These are phyloP conservation scores for Amphiprion ocellaris DNA, from an alignment of 2,113 vertebrate species.

Conservation along the genomic window DNA sequence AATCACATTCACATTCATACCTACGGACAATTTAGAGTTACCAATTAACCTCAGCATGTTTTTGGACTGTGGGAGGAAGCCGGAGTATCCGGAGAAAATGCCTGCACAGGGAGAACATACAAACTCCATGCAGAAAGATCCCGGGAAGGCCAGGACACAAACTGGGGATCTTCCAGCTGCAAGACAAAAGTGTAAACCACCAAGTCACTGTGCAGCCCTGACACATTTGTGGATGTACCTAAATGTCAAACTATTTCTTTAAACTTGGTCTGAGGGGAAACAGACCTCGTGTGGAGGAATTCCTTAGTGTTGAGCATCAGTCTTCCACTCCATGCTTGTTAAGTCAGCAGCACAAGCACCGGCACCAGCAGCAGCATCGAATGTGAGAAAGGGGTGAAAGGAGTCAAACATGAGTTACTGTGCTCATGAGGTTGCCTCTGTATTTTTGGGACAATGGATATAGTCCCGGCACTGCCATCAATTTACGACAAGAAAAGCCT, in stretches of 20 bases:
- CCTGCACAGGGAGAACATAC: too few species aligned
- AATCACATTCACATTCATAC: too few species aligned
- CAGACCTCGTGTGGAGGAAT: not conserved
- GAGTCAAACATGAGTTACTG: constrained; percentile 7
- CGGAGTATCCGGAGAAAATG: too few species aligned
- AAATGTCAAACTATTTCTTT: not conserved
- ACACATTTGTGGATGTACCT: not conserved
- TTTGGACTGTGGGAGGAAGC: too few species aligned
- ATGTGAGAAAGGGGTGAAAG: not conserved
- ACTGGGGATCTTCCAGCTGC: too few species aligned
- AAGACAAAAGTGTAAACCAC: too few species aligned
- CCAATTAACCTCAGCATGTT: too few species aligned
- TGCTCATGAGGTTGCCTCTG: not conserved
- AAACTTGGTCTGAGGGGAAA: not conserved
- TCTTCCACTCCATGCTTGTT: not conserved
- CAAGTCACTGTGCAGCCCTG: too few species aligned
- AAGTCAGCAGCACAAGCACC: not conserved
- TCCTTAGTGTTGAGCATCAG: not conserved
- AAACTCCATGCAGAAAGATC: too few species aligned
- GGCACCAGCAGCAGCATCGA: constrained; percentile 7
- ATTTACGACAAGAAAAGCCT: constrained; percentile 3
- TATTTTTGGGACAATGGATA: not conserved
- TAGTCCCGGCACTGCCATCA: constrained; percentile 2
- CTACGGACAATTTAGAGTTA: too few species aligned
- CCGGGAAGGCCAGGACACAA: too few species aligned